A percentile compares a stretch with the other conserved stretches of the same genome.
These are phyloP conservation scores for Pelodiscus sinensis DNA, from an alignment of 2,113 vertebrate species.

Conservation along the genomic window DNA sequence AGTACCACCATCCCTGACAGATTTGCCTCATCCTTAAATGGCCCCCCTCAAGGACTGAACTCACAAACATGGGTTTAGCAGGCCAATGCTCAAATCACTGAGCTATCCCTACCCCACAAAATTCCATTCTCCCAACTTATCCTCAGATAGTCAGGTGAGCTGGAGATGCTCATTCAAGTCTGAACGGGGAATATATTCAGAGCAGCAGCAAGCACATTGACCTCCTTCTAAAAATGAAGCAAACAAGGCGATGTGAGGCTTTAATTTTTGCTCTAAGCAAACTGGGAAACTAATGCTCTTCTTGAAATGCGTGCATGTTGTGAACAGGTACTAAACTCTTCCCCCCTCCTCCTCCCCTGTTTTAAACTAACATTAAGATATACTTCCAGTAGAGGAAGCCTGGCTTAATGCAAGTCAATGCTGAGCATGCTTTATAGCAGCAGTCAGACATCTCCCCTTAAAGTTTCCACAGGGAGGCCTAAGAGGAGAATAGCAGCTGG, in stretches of 20 bases:
- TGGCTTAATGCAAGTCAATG: accelerated
- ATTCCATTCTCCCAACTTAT: background rate
- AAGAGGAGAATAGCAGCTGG: background rate
- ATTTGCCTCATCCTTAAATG: too few relatives aligned
- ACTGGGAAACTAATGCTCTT: background rate
- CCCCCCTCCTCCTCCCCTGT: too few relatives aligned
- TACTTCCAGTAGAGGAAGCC: background rate
- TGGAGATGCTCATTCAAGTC: background rate
- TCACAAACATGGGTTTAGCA: too few relatives aligned
- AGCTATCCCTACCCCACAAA: background rate
- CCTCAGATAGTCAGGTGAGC: background rate
- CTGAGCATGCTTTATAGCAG: accelerated
- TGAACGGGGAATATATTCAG: background rate
- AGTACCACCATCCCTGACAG: too few relatives aligned
- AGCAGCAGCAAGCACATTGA: background rate
- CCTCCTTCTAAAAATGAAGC: background rate
- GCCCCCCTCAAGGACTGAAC: too few relatives aligned
- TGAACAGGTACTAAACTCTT: background rate
- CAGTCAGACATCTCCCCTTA: background rate
- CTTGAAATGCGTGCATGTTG: background rate
- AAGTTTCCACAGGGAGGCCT: accelerated
- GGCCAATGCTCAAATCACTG: too few relatives aligned
- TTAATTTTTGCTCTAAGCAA: background rate
- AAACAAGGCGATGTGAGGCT: background rate
- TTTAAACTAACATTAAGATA: background rate